phyloP scores from a whole-genome alignment of 2,888 invertebrate species.

The Eupithecia subumbrata region DNA sequence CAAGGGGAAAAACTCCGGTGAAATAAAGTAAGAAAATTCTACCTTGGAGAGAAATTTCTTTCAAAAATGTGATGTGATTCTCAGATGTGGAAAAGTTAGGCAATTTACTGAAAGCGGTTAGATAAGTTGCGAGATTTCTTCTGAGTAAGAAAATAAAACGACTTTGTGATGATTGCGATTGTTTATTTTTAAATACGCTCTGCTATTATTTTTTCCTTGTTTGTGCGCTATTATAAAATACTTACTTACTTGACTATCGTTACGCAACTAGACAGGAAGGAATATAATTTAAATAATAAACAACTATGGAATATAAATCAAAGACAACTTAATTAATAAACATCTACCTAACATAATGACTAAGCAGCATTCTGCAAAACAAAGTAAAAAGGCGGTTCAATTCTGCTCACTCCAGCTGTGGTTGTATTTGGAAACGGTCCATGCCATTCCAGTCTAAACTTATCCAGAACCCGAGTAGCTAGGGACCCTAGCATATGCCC shows the following conservation, averaged over 20 bases:
- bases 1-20: conserved; percentile 16
- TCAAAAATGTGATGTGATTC: conserved; percentile 10
- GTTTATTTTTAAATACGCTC: conserved; percentile 10
- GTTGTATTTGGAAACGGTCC: conserved; percentile 65
- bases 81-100: conserved; percentile 10
- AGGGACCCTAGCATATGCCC: conserved; percentile 65
- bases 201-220: conserved; percentile 16
- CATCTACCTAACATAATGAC: conserved; percentile 23
- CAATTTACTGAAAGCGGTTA: conserved; percentile 13
- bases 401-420: conserved; percentile 68
- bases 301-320: conserved; percentile 7
- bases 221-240: conserved; percentile 11
- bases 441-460: conserved; percentile 78
- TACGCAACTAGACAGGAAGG: background rate
- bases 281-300: background rate
- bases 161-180: background rate
- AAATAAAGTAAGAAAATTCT: conserved; percentile 10
- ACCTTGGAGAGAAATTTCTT: conserved; percentile 15
- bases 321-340: background rate
- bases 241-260: background rate
- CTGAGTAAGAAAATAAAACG: conserved; percentile 14
- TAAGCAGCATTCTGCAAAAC: conserved; percentile 73
- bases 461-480: conserved; percentile 64
- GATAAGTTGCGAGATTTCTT: background rate
- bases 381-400: conserved; percentile 73